Evolutionary conservation across 2,113 vertebrate species (phyloP).

Genomic region (Phylloscopus trochilus): DNA sequence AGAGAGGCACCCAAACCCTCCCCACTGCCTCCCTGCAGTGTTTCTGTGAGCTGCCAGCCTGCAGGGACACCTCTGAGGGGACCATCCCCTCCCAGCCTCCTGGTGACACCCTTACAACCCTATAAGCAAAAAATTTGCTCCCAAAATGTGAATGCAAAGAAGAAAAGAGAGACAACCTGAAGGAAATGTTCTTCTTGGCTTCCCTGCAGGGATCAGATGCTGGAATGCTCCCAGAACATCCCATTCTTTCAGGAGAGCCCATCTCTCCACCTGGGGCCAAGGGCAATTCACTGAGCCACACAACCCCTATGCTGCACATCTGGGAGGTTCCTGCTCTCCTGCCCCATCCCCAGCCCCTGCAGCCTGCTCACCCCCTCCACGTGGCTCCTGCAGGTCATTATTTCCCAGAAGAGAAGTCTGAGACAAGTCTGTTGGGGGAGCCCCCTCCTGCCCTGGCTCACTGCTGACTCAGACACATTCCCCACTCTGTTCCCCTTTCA

Average conservation of each 20-base stretch:
- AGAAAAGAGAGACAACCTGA: not conserved
- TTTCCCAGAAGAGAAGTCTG: not conserved
- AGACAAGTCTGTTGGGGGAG: not conserved
- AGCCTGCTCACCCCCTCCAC: fast-evolving
- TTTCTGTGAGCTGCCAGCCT: not conserved
- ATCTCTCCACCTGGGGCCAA: fast-evolving
- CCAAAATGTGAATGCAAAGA: not conserved
- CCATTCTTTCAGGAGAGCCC: not conserved
- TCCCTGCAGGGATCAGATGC: not conserved
- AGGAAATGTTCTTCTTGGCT: not conserved
- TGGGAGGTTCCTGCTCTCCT: not conserved
- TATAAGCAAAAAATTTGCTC: not conserved
- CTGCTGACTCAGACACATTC: not conserved
- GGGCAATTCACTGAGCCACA: not conserved
- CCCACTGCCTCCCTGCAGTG: fast-evolving
- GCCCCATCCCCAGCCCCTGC: not conserved
- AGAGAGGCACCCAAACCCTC: not conserved
- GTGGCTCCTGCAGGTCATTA: not conserved
- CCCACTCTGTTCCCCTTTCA: not conserved
- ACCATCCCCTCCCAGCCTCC: not conserved
- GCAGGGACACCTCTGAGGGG: not conserved
- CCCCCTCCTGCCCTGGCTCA: not conserved
- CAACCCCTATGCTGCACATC: not conserved
- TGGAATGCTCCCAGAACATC: not conserved
- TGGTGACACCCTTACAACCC: not conserved